Base-by-base conservation (phyloP, 1,140 invertebrate genomes). In the Polypedilum vanderplanki region DNA sequence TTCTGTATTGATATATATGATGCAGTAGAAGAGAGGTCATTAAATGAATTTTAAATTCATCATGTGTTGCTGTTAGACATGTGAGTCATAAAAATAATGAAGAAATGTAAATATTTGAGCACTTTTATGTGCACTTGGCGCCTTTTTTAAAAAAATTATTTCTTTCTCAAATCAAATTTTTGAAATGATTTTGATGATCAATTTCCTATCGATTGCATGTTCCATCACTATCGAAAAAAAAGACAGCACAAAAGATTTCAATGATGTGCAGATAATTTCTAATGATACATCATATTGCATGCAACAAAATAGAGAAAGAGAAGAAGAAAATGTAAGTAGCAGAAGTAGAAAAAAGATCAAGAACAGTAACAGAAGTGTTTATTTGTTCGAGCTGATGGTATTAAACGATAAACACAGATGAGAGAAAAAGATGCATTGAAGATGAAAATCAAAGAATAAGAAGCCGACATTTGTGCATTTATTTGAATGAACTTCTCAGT, bases 311-410 rank as follows among this genome's bases (percentile, higher is more conserved):
- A 57, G 46, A 57, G 46, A 57, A 41, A 10, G 10, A 41, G 40
- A 41, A 10, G 40, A 41, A 3, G n/a, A n/a, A 57, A n/a, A 57
- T n/a, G 15, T 8, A 57, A 57, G 41, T 57, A 57, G 46, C 4
- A 57, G 46, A 57, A n/a, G 46, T n/a, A 57, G 12, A 57, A 57
- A 46, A n/a, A 57, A 57, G 46, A 57, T 57, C 8, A 57, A n/a
- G 10, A 15, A 57, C 41, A 57, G 46, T 57, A 57, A n/a, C 46
- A 57, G 20, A 70, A 70, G 65, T 70, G 65, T 70, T 70, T 70
- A 70, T 70, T 70, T 70, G 65, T 70, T 70, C 65, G 20, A 20
- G 65, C 65, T 70, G 65, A 70, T 70, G 17, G 65, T 70, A 70
- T 70, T 70, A 70, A 57, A 20, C 9, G 65, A 70, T 70, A 70